These are phyloP conservation scores for Thalassoma bifasciatum DNA, from an alignment of 2,113 vertebrate genomes.

Conservation along the genomic window DNA sequence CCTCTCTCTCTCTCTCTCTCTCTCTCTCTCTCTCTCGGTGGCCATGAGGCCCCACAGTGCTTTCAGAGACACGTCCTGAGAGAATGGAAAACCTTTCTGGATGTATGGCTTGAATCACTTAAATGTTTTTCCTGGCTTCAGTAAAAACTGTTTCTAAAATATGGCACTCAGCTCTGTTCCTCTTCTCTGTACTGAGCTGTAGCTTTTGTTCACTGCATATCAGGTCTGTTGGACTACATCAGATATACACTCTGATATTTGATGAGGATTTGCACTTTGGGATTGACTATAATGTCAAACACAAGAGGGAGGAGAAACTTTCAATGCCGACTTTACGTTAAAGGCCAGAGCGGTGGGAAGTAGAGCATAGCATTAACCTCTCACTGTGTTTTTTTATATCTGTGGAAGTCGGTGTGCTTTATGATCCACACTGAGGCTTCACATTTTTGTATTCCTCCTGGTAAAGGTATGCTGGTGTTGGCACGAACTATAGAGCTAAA, in stretches of 20 bases:
- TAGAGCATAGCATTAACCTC: conserved; percentile 56
- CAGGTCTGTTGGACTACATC: conserved; percentile 31
- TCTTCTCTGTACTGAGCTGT: conserved; percentile 25
- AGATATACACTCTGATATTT: conserved; percentile 35
- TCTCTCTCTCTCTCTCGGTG: conserved; percentile 46
- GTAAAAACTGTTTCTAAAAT: conserved; percentile 55
- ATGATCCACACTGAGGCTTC: conserved; percentile 48
- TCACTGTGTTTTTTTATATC: conserved; percentile 45
- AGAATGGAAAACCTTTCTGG: conserved; percentile 66
- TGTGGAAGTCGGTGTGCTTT: conserved; percentile 43
- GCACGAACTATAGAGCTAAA: conserved; percentile 25
- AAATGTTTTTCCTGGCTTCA: conserved; percentile 61
- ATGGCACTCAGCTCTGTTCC: conserved; percentile 37
- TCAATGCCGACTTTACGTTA: conserved; percentile 20
- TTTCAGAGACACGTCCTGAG: conserved; percentile 54
- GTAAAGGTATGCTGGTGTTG: conserved; percentile 42
- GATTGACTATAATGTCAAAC: conserved; percentile 52
- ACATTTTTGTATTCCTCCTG: conserved; percentile 60
- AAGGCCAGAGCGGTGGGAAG: conserved; percentile 51
- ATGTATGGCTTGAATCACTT: conserved; percentile 59
- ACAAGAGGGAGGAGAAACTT: conserved; percentile 18
- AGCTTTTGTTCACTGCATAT: conserved; percentile 1
- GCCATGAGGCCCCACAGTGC: conserved; percentile 33
- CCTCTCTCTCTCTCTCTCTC: conserved; percentile 46
- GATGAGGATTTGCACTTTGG: conserved; percentile 44